Percentiles rank a stretch among this genome's conserved stretches.
Conservation (phyloP, 2,888 invertebrate species). For the Exephanes ischioxanthus region DNA sequence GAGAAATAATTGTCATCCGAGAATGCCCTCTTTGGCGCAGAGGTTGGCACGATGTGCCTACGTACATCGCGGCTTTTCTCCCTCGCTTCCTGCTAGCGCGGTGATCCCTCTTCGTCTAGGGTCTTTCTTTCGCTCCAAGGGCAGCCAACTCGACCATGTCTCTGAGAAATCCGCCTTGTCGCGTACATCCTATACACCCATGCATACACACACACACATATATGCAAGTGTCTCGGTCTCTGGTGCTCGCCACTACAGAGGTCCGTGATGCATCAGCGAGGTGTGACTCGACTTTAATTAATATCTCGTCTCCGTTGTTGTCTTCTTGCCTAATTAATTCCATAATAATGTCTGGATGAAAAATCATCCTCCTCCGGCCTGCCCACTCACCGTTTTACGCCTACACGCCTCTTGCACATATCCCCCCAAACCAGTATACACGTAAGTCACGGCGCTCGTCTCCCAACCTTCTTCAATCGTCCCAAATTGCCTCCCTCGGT, state of each 20-base stretch:
- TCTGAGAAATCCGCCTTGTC: slow-evolving; percentile 40
- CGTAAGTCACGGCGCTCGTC: slow-evolving; percentile 12
- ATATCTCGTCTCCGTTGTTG: slow-evolving; percentile 45
- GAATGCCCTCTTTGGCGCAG: slow-evolving; percentile 69
- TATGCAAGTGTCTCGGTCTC: slow-evolving; percentile 17
- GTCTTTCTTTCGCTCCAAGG: slow-evolving; percentile 42
- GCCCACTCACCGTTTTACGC: slow-evolving; percentile 13
- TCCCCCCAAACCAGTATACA: background rate
- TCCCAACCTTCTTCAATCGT: slow-evolving; percentile 31
- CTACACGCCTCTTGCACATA: background rate
- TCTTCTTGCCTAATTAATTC: slow-evolving; percentile 69
- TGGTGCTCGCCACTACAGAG: slow-evolving; percentile 41
- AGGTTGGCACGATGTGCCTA: slow-evolving; percentile 53
- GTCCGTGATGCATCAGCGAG: slow-evolving; percentile 63
- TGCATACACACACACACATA: background rate
- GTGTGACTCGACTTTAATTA: slow-evolving; percentile 70
- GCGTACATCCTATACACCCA: slow-evolving; percentile 34
- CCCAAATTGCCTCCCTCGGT: slow-evolving; percentile 52
- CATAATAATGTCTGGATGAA: slow-evolving; percentile 39
- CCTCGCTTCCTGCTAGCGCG: slow-evolving; percentile 46
- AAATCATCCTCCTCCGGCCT: slow-evolving; percentile 10
- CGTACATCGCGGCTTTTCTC: slow-evolving; percentile 62
- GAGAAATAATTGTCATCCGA: slow-evolving; percentile 80
- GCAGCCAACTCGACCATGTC: slow-evolving; percentile 51
- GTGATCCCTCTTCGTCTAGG: slow-evolving; percentile 63